A percentile compares a stretch with the other conserved stretches of the same genome.
Conservation (phyloP, 2,797 vertebrate species). For the Pogoniulus pusillus region DNA sequence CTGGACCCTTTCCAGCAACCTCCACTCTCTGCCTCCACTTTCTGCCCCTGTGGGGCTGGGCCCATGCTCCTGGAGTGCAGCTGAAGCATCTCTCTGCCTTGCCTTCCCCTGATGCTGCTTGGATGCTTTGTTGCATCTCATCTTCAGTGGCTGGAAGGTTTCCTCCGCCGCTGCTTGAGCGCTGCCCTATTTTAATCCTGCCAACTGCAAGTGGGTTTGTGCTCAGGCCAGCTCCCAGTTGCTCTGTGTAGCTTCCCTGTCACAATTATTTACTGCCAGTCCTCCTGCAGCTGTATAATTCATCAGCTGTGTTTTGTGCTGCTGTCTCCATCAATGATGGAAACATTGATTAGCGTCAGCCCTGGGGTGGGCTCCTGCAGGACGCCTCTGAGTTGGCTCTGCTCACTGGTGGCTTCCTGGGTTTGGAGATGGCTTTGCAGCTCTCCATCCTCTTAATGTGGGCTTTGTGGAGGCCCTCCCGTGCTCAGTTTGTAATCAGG, state of each 20-base stretch:
- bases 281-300: conserved; percentile 52
- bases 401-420: conserved; percentile 23
- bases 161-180: background rate
- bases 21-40: background rate
- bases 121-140: background rate
- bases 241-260: background rate
- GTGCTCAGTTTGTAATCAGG: conserved; percentile 55
- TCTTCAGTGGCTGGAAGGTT: background rate
- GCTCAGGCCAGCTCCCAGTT: background rate
- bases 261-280: conserved; percentile 24
- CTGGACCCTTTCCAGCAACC: no score
- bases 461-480: conserved; percentile 43
- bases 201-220: background rate
- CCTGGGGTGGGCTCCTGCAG: conserved; percentile 11
- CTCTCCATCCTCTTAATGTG: conserved; percentile 28
- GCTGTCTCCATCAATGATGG: conserved; percentile 56
- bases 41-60: background rate
- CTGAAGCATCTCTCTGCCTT: background rate
- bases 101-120: background rate
- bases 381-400: conserved; percentile 28
- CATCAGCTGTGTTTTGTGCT: conserved; percentile 68
- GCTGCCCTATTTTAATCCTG: conserved; percentile 34
- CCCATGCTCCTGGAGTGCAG: background rate
- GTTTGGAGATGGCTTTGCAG: conserved; percentile 47
- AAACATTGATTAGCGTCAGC: conserved; percentile 68